phyloP scores from a whole-genome alignment of 2,888 invertebrate species.

The Rhaphigaster nebulosa region DNA sequence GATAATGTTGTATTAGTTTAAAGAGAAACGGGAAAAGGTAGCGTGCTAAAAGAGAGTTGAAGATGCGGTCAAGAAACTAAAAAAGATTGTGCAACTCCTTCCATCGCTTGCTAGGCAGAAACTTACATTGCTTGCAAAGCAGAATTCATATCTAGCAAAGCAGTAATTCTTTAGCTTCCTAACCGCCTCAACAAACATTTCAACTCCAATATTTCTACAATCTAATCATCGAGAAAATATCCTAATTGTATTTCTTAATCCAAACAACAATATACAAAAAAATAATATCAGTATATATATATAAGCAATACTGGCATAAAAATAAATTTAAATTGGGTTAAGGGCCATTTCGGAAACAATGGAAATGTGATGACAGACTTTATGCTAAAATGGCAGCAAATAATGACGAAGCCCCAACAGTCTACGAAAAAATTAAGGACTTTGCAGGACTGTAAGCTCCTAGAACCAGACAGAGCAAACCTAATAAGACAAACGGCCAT shows the following conservation, averaged over 20 bases:
- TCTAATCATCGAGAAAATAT: not conserved
- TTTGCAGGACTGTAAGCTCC: too few species aligned
- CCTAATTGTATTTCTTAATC: not conserved
- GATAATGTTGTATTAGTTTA: not conserved
- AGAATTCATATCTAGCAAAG: not conserved
- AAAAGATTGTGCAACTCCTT: not conserved
- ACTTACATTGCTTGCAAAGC: not conserved
- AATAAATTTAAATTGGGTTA: too few species aligned
- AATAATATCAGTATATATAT: too few species aligned
- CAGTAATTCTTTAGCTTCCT: not conserved
- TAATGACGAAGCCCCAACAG: too few species aligned
- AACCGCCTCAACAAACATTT: not conserved
- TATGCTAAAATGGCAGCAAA: too few species aligned
- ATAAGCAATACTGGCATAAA: too few species aligned
- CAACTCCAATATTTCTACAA: not conserved
- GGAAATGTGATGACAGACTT: too few species aligned
- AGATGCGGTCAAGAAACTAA: not conserved
- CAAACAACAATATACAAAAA: not conserved
- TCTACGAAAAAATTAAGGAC: too few species aligned
- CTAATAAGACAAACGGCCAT: too few species aligned
- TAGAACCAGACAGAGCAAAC: too few species aligned
- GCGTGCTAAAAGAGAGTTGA: not conserved
- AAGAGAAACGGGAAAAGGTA: not conserved
- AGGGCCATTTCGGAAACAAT: too few species aligned
- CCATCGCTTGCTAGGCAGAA: not conserved